Percentiles rank a stretch among this genome's conserved stretches.
These are phyloP conservation scores for Coptodon bakossiorum DNA, from an alignment of 2,113 vertebrate genomes.

Conservation along the genomic window DNA sequence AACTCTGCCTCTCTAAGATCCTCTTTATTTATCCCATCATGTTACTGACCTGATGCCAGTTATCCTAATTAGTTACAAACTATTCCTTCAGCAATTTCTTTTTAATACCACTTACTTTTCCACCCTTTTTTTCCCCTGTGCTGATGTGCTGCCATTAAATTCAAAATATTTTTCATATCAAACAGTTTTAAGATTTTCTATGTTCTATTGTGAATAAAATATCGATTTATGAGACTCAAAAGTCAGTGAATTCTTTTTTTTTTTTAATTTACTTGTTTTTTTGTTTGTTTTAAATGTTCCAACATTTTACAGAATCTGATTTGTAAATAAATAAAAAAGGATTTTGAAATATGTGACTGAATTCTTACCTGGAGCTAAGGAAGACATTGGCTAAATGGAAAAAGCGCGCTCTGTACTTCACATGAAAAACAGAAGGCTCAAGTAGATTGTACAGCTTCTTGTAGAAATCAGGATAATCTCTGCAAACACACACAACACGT, in stretches of 20 bases:
- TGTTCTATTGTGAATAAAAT: not conserved
- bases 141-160: not conserved
- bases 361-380: conserved; percentile 85
- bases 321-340: not conserved
- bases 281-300: no score
- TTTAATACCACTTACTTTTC: not conserved
- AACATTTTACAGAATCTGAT: not conserved
- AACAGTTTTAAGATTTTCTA: not conserved
- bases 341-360: not conserved
- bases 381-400: conserved; percentile 89
- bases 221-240: not conserved
- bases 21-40: not conserved
- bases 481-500: conserved; percentile 32
- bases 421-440: conserved; percentile 86
- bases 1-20: not conserved
- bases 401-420: conserved; percentile 90
- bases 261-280: not conserved
- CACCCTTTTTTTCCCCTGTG: not conserved
- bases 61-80: not conserved
- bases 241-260: not conserved
- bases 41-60: not conserved
- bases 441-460: conserved; percentile 89
- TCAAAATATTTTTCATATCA: not conserved
- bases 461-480: conserved; percentile 96
- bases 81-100: not conserved